Evolutionary conservation across 2,797 vertebrate species (phyloP).

Genomic region (Sylvia borin): DNA sequence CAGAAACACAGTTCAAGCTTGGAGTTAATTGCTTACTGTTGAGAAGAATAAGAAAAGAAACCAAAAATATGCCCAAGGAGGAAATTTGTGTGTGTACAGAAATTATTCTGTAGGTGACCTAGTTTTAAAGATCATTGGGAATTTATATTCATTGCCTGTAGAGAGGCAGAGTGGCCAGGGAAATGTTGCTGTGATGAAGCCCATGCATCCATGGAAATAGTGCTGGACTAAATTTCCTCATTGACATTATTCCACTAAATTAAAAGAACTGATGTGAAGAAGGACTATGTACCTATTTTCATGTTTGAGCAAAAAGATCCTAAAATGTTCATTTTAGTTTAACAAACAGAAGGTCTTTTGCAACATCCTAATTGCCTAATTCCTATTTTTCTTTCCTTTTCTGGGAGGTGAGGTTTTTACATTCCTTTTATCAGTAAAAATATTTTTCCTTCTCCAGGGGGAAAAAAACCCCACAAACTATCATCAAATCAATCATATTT

Average conservation of each 20-base stretch:
- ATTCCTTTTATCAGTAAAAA: neutral
- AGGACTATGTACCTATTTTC: neutral
- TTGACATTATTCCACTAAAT: neutral
- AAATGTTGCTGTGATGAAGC: neutral
- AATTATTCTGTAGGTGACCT: slow-evolving; percentile 6
- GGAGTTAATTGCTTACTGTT: neutral
- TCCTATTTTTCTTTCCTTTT: neutral
- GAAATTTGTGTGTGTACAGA: neutral
- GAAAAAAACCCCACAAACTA: neutral
- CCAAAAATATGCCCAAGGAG: neutral
- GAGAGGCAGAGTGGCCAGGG: neutral
- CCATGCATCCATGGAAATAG: neutral
- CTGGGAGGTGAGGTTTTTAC: neutral
- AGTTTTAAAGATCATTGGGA: slow-evolving; percentile 19
- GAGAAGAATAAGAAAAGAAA: neutral
- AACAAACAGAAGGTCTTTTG: neutral
- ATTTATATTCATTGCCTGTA: neutral
- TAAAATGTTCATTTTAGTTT: neutral
- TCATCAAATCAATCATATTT: neutral
- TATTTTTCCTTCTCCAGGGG: neutral
- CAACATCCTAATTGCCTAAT: neutral
- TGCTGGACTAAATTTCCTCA: neutral
- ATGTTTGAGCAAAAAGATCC: neutral
- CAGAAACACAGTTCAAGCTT: neutral
- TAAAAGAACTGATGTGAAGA: neutral